Conservation (phyloP, 2,797 vertebrate genomes). For the Erpetoichthys calabaricus region DNA sequence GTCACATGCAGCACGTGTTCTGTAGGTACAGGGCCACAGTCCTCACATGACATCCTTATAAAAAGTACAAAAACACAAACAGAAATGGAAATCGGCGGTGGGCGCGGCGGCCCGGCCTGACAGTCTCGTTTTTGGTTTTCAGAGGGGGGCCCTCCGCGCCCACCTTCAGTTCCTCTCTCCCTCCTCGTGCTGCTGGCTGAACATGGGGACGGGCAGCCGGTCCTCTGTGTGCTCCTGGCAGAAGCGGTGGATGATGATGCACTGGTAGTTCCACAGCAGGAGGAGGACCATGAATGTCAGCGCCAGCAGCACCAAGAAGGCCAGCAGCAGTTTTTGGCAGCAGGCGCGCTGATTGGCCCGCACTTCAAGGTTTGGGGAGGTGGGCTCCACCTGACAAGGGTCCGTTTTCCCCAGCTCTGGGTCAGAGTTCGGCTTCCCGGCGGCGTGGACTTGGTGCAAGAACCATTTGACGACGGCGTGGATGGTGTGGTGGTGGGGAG, state of each 20-base stretch:
- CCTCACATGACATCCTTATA: too few species aligned
- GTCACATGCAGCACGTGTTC: too few species aligned
- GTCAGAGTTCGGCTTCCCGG: neutral
- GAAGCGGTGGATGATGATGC: constrained; percentile 26
- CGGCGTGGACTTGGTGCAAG: constrained; percentile 11
- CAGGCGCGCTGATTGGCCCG: neutral
- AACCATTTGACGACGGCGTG: constrained; percentile 10
- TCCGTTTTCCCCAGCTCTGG: constrained; percentile 3
- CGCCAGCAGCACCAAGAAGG: constrained; percentile 13
- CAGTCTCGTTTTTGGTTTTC: too few species aligned
- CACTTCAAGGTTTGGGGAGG: neutral
- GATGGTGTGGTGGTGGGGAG: constrained; percentile 3
- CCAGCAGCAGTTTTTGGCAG: constrained; percentile 10
- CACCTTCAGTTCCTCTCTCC: too few species aligned
- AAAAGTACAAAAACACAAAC: too few species aligned
- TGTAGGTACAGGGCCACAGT: too few species aligned
- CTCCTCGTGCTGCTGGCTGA: neutral
- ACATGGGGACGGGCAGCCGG: constrained; percentile 6
- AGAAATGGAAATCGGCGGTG: too few species aligned
- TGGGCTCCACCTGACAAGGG: too few species aligned
- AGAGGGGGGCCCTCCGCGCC: too few species aligned
- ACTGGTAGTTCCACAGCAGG: constrained; percentile 31
- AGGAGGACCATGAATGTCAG: constrained; percentile 21
- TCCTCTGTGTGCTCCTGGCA: constrained; percentile 16
- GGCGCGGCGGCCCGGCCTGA: too few species aligned